Evolutionary conservation across 1,140 invertebrate genomes (phyloP).

Genomic region (Agrilus planipennis): DNA sequence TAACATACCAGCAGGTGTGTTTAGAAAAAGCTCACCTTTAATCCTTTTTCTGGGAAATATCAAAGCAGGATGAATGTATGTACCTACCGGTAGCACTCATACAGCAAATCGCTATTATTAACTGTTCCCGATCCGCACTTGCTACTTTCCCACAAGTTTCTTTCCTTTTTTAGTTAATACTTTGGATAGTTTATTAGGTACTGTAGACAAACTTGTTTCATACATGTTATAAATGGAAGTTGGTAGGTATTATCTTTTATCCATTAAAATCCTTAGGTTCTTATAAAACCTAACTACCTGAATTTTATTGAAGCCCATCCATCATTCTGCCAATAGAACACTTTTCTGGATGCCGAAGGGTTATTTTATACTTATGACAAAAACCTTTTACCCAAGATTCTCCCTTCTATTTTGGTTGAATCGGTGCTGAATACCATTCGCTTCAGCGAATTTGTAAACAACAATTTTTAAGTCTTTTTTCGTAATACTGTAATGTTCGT

Average conservation of each 20-base stretch:
- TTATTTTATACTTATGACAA: constrained; percentile 2
- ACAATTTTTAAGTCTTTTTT: no score
- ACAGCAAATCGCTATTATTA: constrained; percentile 8
- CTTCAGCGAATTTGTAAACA: no score
- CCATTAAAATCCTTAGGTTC: neutral
- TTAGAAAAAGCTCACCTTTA: constrained; percentile 9
- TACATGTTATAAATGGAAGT: constrained; percentile 8
- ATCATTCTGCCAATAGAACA: constrained; percentile 4
- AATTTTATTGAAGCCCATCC: constrained; percentile 7
- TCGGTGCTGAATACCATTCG: neutral
- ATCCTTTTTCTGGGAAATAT: constrained; percentile 32
- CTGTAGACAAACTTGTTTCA: constrained; percentile 5
- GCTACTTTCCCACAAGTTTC: constrained; percentile 7
- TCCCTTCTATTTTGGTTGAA: constrained; percentile 3
- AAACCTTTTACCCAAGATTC: constrained; percentile 5
- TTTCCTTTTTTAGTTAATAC: constrained; percentile 2
- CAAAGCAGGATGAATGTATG: constrained; percentile 13
- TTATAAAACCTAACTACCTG: constrained; percentile 3
- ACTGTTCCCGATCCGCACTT: constrained; percentile 4
- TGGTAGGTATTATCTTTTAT: constrained; percentile 5
- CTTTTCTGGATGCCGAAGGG: constrained; percentile 4
- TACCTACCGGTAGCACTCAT: constrained; percentile 8
- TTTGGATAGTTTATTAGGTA: constrained; percentile 5
- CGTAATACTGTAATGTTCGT: neutral
- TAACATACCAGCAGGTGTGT: constrained; percentile 4